Base-by-base conservation (phyloP, 2,888 invertebrate genomes). In the Melangyna quadrimaculata region DNA sequence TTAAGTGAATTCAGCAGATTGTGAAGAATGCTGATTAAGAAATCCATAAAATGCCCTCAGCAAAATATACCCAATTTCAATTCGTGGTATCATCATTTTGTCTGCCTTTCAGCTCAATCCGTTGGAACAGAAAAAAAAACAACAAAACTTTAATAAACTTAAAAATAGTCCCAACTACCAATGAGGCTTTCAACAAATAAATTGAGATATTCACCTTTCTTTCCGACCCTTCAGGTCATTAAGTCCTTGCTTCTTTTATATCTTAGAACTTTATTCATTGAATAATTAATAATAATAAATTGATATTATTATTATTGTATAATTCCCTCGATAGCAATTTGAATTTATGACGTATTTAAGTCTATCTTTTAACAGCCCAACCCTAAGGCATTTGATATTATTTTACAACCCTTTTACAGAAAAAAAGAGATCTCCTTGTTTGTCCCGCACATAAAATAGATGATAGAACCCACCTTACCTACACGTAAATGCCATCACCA, bases 381-480 rank as follows among this genome's bases (percentile, higher is more conserved):
- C 45, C 65, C 27, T 27, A 14, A 9, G 53, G 77, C 81, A 17
- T 45, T 72, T 70, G 70, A 70, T 53, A 29, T 27, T 14, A 22
- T 80, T 73, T 70, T 77, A 80, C 22, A 84, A 84, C 80, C 86
- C 86, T 77, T 81, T 81, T 77, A n/a, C n/a, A 19, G 6, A 9
- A 8, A 8, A 17, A 9, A 8, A 8, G 14, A 3, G 14, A 7
- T 63, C 65, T n/a, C 22, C 48, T 37, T 37, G 22, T 37, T n/a
- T 37, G 22, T 22, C 45, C 55, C 17, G 10, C 51, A 37, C 7
- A 14, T n/a, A 55, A 79, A 55, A 61, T 17, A 27, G 19, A 32
- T 65, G 59, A 37, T 37, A 37, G n/a, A n/a, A n/a, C n/a, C n/a
- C n/a, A n/a, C n/a, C n/a, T n/a, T 37, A 51, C 51, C 37, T 35